These are phyloP conservation scores for Ctenopoma kingsleyae DNA, from an alignment of 2,797 vertebrate genomes.

Conservation along the genomic window DNA sequence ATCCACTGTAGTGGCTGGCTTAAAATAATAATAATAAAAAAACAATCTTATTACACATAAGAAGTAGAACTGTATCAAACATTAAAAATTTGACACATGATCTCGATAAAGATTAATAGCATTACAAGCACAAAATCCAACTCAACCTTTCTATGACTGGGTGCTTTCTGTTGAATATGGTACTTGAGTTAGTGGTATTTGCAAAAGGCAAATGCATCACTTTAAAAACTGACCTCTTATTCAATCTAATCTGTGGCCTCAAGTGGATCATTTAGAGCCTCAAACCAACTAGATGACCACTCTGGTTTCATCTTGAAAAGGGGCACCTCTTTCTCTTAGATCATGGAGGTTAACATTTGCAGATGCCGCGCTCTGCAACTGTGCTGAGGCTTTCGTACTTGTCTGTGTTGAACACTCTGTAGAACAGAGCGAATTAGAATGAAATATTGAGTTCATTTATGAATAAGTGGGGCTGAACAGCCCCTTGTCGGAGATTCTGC, in stretches of 20 bases:
- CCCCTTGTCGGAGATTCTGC: conserved; percentile 78
- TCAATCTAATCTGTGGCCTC: conserved; percentile 11
- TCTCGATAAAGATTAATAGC: background rate
- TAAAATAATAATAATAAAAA: background rate
- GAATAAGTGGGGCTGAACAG: conserved; percentile 84
- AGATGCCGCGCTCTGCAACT: conserved; percentile 45
- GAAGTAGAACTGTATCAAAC: background rate
- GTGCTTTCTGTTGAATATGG: conserved; percentile 13
- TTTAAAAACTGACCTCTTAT: conserved; percentile 37
- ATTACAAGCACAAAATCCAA: background rate
- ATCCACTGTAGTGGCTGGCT: background rate
- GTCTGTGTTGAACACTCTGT: conserved; percentile 72
- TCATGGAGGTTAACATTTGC: conserved; percentile 61
- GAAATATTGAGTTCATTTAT: conserved; percentile 86
- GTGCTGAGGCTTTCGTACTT: conserved; percentile 58
- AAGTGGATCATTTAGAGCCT: conserved; percentile 31
- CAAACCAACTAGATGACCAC: conserved; percentile 28
- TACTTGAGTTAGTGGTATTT: conserved; percentile 13
- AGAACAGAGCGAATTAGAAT: conserved; percentile 79
- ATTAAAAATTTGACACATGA: background rate
- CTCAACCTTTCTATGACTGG: background rate
- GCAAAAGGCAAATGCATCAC: conserved; percentile 40
- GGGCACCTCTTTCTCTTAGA: conserved; percentile 37
- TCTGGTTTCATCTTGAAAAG: conserved; percentile 40
- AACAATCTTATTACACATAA: background rate